A percentile compares a stretch with the other conserved stretches of the same genome.
Evolutionary conservation across 2,113 vertebrate genomes (phyloP).

Genomic region (Lagopus muta): DNA sequence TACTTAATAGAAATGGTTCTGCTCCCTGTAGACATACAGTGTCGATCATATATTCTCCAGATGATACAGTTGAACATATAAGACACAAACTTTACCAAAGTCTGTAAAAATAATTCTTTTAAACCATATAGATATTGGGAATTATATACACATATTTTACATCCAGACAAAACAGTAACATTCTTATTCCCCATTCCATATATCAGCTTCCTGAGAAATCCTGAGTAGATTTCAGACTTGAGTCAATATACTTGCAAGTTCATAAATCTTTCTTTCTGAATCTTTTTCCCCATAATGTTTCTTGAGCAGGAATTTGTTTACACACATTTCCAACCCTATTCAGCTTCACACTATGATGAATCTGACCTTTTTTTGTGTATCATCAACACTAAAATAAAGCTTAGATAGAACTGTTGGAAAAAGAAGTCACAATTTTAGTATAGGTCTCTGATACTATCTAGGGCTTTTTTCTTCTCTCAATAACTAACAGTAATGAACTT

Average conservation of each 20-base stretch:
- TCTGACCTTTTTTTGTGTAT: neutral
- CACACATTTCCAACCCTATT: rapidly evolving
- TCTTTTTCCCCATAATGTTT: neutral
- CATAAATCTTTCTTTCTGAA: neutral
- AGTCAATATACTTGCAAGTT: neutral
- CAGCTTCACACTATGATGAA: neutral
- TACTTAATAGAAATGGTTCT: neutral
- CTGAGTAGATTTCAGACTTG: neutral
- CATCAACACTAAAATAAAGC: neutral
- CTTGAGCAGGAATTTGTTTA: neutral
- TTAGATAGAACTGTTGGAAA: neutral
- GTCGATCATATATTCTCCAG: neutral
- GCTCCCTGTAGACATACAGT: neutral
- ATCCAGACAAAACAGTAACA: neutral
- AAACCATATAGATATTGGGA: neutral
- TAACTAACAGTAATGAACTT: neutral
- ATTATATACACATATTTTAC: neutral
- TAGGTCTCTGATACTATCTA: neutral
- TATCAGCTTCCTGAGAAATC: neutral
- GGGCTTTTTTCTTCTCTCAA: neutral
- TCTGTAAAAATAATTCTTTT: neutral
- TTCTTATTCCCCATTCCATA: neutral
- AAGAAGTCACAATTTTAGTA: neutral
- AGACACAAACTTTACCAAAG: neutral
- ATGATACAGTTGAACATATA: neutral